Evolutionary conservation across 2,113 vertebrate species (phyloP), one percentile per base, ranked within the genome.

Genomic region (Platichthys flesus): DNA sequence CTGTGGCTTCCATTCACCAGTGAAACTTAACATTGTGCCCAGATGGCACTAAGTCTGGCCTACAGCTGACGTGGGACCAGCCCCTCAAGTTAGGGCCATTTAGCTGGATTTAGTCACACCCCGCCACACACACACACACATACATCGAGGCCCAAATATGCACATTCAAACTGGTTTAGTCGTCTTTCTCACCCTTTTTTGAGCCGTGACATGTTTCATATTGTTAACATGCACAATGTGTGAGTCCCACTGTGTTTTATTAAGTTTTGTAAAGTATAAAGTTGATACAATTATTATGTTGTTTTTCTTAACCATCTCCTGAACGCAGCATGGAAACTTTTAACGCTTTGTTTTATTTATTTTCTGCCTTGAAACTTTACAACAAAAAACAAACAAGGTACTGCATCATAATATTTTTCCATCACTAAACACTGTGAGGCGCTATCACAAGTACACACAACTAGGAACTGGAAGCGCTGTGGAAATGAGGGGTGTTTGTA

Each of bases 91-190:
- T 81, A 89, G 80, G 87, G 82, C 85, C 83, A 84, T 90, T 92
- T 91, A 88, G 76, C 76, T 88, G 75, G 79, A 90, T 89, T 92
- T 91, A 89, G 90, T 91, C 89, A 91, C 79, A 82, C 81, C 60
- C 85, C 16, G 69, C 83, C 86, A 89, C 86, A 88, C 88, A 85
- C 76, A 85, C 76, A 86, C 71, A 67, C 67, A 83, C 71, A 85
- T 31, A 83, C 68, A 72, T 77, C 76, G 81, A 77, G 68, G 68
- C 31, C 40, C 67, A 77, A 57, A 89, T 71, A 87, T 69, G 69
- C 72, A 76, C 76, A 85, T 49, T 71, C 75, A 79, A 65, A 83
- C 54, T 78, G 81, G 54, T 82, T 88, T 72, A 75, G 76, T 26
- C 65, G 76, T 26, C 67, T 63, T 66, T 71, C 73, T 77, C 51